phyloP scores from a whole-genome alignment of 2,797 vertebrate genomes.

The Sebastes matsubarae region DNA sequence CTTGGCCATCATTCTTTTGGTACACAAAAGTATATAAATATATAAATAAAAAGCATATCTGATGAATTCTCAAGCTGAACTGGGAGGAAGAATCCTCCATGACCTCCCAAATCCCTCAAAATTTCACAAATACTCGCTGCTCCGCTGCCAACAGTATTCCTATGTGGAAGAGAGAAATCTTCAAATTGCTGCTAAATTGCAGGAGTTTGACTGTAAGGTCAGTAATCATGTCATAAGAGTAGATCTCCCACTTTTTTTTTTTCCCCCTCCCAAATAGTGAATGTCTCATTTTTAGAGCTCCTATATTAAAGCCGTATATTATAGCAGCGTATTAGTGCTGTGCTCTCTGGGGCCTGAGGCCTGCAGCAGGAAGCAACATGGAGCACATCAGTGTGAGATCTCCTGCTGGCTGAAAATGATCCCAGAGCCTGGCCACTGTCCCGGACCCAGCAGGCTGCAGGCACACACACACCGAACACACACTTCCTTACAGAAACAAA shows the following conservation, averaged over 20 bases:
- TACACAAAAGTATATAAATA: constrained; percentile 13
- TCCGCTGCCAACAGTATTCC: constrained; percentile 46
- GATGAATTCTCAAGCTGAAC: constrained; percentile 6
- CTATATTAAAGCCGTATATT: constrained; percentile 62
- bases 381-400: constrained; percentile 73
- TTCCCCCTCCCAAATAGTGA: not conserved
- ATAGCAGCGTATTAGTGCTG: constrained; percentile 26
- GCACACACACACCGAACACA: constrained; percentile 22
- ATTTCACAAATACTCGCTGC: constrained; percentile 31
- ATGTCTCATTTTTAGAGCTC: constrained; percentile 37
- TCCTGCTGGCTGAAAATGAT: constrained; percentile 73
- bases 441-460: constrained; percentile 61
- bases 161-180: constrained; percentile 46
- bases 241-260: not conserved
- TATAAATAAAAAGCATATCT: constrained; percentile 15
- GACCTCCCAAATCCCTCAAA: constrained; percentile 19
- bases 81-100: constrained; percentile 21
- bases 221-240: constrained; percentile 58
- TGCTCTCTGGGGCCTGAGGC: constrained; percentile 50
- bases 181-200: constrained; percentile 71
- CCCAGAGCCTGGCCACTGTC: constrained; percentile 66
- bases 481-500: constrained; percentile 24
- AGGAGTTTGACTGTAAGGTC: constrained; percentile 61
- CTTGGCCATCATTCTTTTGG: not conserved
- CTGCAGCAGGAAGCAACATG: constrained; percentile 55